Evolutionary conservation across 2,888 invertebrate species (phyloP), one percentile per base, ranked within the genome.

Genomic region (Deroplatys truncata): DNA sequence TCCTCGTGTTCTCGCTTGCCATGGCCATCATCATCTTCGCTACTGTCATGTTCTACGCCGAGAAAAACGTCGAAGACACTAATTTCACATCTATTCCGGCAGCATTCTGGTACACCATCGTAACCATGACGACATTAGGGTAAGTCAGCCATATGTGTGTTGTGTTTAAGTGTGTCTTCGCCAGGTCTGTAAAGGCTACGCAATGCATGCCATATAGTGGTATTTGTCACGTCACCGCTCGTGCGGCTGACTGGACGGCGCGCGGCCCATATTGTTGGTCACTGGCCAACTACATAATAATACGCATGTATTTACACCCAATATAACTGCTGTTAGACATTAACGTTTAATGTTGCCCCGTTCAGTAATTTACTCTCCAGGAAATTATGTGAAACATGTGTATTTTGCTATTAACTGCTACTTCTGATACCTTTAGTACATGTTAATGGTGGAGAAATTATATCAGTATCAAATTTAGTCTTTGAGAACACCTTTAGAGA

Each of bases 1-100:
- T 99, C 95, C 96, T 99, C 91, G 99, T 99, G 91, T 99, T 99
- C 94, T 99, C 99, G 56, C 95, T 99, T 93, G 99, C 99, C 91
- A 99, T 99, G 99, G 99, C 99, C 92, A 99, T 99, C 94, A 99
- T 99, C 93, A 99, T 99, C 93, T 99, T 99, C 94, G 99, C 99
- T 91, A 99, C 99, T 84, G 99, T 99, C 92, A 99, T 99, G 99
- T 99, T 98, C 95, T 99, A 99, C 95, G 99, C 99, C 88, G 99
- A 99, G 95, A 99, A 99, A 95, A 99, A 99, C 94, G 99, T 98
- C 91, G 97, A 97, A 92, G 97, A 97, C 92, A 99, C 99, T 89
- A 98, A 98, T 94, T 99, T 99, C 95, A 99, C 98, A 91, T 99
- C 99, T 93, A 99, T 99, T 95, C 99, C 99, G 90, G 98, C 99